Evolutionary conservation across 2,113 vertebrate genomes (phyloP).

Genomic region (Phalacrocorax pelagicus): DNA sequence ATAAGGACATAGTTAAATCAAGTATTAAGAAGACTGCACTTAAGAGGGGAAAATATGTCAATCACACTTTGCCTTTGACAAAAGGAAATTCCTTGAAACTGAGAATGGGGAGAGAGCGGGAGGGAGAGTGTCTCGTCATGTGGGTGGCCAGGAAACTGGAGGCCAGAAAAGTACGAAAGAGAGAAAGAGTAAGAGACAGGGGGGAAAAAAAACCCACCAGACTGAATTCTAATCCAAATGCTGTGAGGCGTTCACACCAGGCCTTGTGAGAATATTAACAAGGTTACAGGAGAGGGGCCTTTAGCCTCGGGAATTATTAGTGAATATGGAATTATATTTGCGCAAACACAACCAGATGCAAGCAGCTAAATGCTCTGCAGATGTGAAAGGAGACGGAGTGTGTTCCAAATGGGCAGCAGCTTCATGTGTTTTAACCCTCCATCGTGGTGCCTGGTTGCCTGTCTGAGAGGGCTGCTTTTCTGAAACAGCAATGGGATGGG

Average conservation of each 20-base stretch:
- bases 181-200: constrained; percentile 67
- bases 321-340: constrained; percentile 98
- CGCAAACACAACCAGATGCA: constrained; percentile 97
- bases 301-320: constrained; percentile 91
- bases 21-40: constrained; percentile 74
- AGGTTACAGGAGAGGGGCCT: constrained; percentile 81
- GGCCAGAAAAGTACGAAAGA: constrained; percentile 77
- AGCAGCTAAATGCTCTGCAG: constrained; percentile 89
- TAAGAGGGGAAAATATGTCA: constrained; percentile 81
- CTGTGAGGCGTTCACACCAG: constrained; percentile 81
- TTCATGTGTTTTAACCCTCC: constrained; percentile 62
- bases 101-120: constrained; percentile 77
- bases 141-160: constrained; percentile 91
- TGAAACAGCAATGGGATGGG: constrained; percentile 11
- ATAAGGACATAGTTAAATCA: constrained; percentile 83
- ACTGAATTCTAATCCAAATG: constrained; percentile 81
- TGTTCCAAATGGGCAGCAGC: constrained; percentile 73
- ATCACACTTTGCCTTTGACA: constrained; percentile 84
- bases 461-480: constrained; percentile 46
- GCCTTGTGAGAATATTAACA: constrained; percentile 86
- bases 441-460: constrained; percentile 10
- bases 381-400: constrained; percentile 76
- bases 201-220: constrained; percentile 57
- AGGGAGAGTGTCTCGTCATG: constrained; percentile 78
- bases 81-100: constrained; percentile 84